These are phyloP conservation scores for Petrocephalus zakoni DNA, from an alignment of 2,113 vertebrate genomes.

Conservation along the genomic window DNA sequence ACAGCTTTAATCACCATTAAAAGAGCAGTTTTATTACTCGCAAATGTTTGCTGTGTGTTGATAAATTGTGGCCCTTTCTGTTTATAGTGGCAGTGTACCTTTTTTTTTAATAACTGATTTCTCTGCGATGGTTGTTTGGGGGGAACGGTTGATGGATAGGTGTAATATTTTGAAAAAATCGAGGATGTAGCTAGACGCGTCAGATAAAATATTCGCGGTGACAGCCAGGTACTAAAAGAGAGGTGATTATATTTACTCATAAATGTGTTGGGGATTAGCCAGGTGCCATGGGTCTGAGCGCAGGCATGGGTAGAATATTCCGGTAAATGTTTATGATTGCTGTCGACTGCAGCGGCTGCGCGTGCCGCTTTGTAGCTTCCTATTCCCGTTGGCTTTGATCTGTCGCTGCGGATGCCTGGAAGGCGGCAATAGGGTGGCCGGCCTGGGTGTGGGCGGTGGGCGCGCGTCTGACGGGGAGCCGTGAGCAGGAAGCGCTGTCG, in stretches of 20 bases:
- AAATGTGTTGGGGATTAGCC: background rate
- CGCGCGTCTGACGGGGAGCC: background rate
- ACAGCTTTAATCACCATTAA: background rate
- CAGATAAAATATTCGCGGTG: background rate
- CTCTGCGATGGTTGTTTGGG: background rate
- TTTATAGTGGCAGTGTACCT: background rate
- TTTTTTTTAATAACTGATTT: background rate
- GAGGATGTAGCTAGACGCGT: background rate
- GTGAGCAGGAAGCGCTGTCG: background rate
- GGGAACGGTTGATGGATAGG: background rate
- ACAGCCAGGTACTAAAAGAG: background rate
- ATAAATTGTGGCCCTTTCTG: background rate
- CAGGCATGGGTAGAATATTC: background rate
- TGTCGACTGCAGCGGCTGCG: background rate
- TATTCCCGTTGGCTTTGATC: background rate
- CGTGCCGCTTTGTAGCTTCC: background rate
- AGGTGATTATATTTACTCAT: background rate
- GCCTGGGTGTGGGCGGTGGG: background rate
- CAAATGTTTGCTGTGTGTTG: background rate
- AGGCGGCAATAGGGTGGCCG: background rate
- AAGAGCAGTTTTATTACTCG: background rate
- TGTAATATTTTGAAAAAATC: conserved; percentile 2
- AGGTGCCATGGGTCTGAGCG: background rate
- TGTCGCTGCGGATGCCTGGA: background rate
- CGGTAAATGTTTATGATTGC: background rate